Evolutionary conservation across 37 sponge, comb jelly and placozoan species (phyloP).

Genomic region (Aphrocallistes beatrix): DNA sequence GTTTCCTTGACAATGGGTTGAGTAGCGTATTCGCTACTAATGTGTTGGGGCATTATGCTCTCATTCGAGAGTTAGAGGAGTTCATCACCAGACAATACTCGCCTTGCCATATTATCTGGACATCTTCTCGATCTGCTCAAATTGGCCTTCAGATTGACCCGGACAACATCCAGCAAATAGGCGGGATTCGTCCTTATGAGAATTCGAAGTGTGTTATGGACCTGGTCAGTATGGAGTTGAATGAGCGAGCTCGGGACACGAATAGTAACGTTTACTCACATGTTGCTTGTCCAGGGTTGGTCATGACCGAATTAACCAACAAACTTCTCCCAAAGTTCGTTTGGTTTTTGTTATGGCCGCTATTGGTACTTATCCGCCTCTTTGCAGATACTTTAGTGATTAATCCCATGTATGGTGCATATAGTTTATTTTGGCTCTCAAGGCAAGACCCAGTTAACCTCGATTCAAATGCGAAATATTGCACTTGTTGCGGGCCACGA

Average conservation of each 20-base stretch:
- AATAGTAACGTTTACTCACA: background rate
- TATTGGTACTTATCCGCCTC: background rate
- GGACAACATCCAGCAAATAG: background rate
- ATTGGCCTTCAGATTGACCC: background rate
- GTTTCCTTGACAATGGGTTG: background rate
- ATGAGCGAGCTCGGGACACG: background rate
- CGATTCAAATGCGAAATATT: background rate
- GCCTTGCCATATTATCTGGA: background rate
- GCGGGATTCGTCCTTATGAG: background rate
- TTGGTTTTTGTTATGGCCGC: background rate
- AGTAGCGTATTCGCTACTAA: background rate
- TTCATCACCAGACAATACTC: background rate
- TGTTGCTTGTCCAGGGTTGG: background rate
- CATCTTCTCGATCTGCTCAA: background rate
- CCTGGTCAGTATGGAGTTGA: background rate
- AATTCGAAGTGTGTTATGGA: background rate
- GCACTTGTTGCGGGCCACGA: background rate
- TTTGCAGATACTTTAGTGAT: background rate
- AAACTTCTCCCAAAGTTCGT: background rate
- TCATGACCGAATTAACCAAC: background rate
- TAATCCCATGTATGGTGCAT: background rate
- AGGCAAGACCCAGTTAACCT: background rate
- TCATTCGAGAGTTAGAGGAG: background rate
- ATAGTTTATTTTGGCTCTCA: background rate
- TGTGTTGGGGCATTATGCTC: background rate